These are phyloP conservation scores for Hylia prasina DNA, from an alignment of 2,113 vertebrate genomes.

Conservation along the genomic window DNA sequence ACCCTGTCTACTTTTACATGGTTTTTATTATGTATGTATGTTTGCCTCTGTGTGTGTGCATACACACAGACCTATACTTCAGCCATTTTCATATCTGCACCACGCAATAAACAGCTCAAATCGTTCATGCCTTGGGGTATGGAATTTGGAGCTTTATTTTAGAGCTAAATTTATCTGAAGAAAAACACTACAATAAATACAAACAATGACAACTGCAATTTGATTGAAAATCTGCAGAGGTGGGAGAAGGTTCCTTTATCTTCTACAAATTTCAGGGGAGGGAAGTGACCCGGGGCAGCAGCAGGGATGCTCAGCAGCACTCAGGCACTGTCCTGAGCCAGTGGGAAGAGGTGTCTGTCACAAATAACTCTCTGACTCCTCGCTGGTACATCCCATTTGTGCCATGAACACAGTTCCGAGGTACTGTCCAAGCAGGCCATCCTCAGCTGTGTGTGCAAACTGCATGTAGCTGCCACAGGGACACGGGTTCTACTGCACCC, in stretches of 20 bases:
- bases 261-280: neutral
- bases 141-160: neutral
- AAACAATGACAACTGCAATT: neutral
- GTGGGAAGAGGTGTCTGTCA: neutral
- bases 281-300: neutral
- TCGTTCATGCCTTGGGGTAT: neutral
- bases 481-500: rapidly evolving
- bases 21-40: neutral
- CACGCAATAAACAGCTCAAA: neutral
- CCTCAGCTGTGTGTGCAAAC: neutral
- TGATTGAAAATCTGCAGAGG: conserved; percentile 5
- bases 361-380: neutral
- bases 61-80: neutral
- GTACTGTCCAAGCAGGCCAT: conserved; percentile 7
- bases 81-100: neutral
- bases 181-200: conserved; percentile 2
- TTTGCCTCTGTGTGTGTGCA: neutral
- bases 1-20: neutral
- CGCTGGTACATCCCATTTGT: neutral
- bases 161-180: neutral
- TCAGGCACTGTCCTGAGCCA: neutral
- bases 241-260: neutral
- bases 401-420: neutral
- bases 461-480: neutral
- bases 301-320: neutral